A percentile compares a stretch with the other conserved stretches of the same genome.
These are phyloP conservation scores for Eupeodes luniger DNA, from an alignment of 2,888 invertebrate genomes.

Conservation along the genomic window DNA sequence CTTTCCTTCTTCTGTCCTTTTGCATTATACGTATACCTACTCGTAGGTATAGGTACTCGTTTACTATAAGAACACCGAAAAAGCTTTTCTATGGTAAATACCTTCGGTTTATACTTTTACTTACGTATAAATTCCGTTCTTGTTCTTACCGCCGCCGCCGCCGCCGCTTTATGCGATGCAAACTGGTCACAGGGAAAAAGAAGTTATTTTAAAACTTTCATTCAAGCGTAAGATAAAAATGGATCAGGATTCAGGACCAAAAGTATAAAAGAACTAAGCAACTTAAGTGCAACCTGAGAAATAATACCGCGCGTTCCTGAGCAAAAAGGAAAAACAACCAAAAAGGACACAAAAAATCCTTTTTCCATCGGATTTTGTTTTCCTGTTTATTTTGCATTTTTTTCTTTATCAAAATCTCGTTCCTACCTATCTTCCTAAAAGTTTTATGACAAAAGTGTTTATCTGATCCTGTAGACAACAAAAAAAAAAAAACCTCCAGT, in stretches of 20 bases:
- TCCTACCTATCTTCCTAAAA: conserved; percentile 51
- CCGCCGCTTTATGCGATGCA: too few species aligned
- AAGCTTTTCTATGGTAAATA: conserved; percentile 73
- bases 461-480: conserved; percentile 75
- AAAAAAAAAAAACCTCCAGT: conserved; percentile 28
- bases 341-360: conserved; percentile 44
- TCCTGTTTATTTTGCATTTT: conserved; percentile 26
- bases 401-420: conserved; percentile 20
- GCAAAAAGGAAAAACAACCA: conserved; percentile 14
- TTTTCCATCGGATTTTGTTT: conserved; percentile 71
- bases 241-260: conserved; percentile 63
- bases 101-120: conserved; percentile 54
- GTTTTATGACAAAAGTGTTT: conserved; percentile 77
- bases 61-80: conserved; percentile 44
- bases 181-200: conserved; percentile 71
- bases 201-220: conserved; percentile 75
- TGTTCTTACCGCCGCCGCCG: not conserved
- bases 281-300: conserved; percentile 76
- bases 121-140: conserved; percentile 55
- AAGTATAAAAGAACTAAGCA: conserved; percentile 69
- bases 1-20: conserved; percentile 10
- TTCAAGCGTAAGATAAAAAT: conserved; percentile 76
- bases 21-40: not conserved
- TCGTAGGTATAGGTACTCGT: too few species aligned
- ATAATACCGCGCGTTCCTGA: conserved; percentile 68